A percentile compares a stretch with the other conserved stretches of the same genome.
Conservation (phyloP, 2,797 vertebrate species). For the Melopsittacus undulatus region DNA sequence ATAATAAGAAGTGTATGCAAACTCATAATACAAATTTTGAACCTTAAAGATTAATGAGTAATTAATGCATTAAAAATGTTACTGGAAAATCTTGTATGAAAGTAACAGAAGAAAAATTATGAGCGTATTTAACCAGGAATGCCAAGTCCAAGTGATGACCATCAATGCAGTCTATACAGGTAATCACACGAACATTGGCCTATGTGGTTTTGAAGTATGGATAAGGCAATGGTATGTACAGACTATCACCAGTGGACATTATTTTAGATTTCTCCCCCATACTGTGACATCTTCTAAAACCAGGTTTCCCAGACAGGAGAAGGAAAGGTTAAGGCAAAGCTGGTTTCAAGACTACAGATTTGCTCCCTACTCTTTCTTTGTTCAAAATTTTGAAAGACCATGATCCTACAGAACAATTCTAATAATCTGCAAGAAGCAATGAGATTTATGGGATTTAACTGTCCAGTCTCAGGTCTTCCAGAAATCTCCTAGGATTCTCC, state of each 20-base stretch:
- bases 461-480: background rate
- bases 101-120: background rate
- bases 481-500: background rate
- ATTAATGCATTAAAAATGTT: background rate
- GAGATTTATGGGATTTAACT: background rate
- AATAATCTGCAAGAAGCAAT: background rate
- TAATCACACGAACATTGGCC: background rate
- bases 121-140: background rate
- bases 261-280: accelerated
- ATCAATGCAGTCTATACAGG: background rate
- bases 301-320: background rate
- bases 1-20: background rate
- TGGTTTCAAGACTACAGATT: background rate
- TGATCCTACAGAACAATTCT: background rate
- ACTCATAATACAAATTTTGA: background rate
- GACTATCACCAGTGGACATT: background rate
- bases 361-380: background rate
- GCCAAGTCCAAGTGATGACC: background rate
- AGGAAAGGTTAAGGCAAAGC: background rate
- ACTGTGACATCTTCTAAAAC: background rate
- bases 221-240: background rate
- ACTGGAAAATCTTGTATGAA: background rate
- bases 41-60: background rate
- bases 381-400: background rate
- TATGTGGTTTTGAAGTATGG: background rate